A percentile compares a stretch with the other conserved stretches of the same genome.
Evolutionary conservation across 2,113 vertebrate species (phyloP).

Genomic region (Orthochromis malagaraziensis): DNA sequence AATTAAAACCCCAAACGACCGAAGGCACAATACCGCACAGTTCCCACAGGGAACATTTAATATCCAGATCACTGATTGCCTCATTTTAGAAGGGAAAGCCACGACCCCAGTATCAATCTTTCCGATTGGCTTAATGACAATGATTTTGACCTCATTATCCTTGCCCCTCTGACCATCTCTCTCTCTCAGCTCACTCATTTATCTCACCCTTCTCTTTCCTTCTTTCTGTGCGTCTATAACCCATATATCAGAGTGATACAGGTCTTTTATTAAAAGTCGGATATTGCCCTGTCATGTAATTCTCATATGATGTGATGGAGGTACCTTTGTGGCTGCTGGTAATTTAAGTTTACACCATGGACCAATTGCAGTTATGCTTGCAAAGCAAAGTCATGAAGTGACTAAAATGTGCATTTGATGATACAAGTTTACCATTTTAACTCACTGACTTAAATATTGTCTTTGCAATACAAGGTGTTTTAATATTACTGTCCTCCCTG

Average conservation of each 20-base stretch:
- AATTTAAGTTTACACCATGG: not conserved
- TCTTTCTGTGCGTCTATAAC: not conserved
- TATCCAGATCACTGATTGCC: conserved; percentile 34
- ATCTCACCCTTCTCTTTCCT: conserved; percentile 61
- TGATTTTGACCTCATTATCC: conserved; percentile 68
- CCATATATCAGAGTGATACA: not conserved
- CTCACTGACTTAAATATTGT: not conserved
- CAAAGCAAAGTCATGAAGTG: not conserved
- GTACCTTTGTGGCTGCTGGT: not conserved
- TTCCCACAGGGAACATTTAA: conserved; percentile 30
- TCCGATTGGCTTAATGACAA: conserved; percentile 80
- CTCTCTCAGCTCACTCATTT: conserved; percentile 45
- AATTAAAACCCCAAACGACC: conserved; percentile 31
- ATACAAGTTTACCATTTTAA: not conserved
- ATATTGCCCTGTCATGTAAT: not conserved
- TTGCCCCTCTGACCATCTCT: conserved; percentile 46
- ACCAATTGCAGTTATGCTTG: not conserved
- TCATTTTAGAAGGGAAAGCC: conserved; percentile 36
- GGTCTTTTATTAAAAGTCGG: not conserved
- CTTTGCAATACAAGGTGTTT: not conserved
- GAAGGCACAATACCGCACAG: not conserved
- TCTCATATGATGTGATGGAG: not conserved
- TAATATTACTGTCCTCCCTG: not conserved
- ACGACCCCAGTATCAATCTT: conserved; percentile 78
- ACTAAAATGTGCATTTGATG: not conserved